phyloP scores from a whole-genome alignment of 1,140 invertebrate species.

The Neoseiulus cucumeris region DNA sequence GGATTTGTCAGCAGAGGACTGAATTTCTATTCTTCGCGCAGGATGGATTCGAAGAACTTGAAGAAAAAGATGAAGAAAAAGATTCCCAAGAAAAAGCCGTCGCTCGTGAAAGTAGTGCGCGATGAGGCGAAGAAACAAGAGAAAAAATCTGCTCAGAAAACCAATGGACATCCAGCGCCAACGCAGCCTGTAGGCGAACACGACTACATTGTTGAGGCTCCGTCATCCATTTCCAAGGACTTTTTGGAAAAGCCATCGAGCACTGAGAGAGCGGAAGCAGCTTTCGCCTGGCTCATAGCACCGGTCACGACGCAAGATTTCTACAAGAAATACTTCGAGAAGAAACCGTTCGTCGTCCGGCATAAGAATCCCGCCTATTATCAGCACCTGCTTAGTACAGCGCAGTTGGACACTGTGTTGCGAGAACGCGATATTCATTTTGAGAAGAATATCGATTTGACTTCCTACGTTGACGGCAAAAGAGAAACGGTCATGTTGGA shows the following conservation, averaged over 20 bases:
- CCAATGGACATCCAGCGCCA: background rate
- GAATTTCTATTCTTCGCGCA: too few relatives aligned
- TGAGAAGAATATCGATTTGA: constrained; percentile 72
- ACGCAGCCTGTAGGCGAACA: background rate
- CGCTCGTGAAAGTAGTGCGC: background rate
- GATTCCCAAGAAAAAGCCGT: background rate
- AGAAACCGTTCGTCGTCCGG: constrained; percentile 48
- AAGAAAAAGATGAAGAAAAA: background rate
- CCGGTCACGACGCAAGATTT: background rate
- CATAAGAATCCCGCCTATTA: constrained; percentile 45
- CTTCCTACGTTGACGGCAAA: constrained; percentile 52
- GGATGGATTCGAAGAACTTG: background rate
- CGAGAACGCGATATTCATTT: constrained; percentile 48
- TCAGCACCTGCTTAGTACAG: constrained; percentile 47
- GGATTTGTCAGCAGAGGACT: too few relatives aligned
- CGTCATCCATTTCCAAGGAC: background rate
- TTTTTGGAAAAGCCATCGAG: background rate
- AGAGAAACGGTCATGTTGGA: constrained; percentile 69
- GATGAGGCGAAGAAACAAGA: background rate
- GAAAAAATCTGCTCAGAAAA: background rate
- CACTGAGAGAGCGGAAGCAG: background rate
- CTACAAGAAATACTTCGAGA: constrained; percentile 33
- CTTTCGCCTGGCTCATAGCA: background rate
- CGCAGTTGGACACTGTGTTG: constrained; percentile 53
- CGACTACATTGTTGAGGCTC: background rate